phyloP scores from a whole-genome alignment of 1,140 invertebrate genomes.

The Asbolus verrucosus region DNA sequence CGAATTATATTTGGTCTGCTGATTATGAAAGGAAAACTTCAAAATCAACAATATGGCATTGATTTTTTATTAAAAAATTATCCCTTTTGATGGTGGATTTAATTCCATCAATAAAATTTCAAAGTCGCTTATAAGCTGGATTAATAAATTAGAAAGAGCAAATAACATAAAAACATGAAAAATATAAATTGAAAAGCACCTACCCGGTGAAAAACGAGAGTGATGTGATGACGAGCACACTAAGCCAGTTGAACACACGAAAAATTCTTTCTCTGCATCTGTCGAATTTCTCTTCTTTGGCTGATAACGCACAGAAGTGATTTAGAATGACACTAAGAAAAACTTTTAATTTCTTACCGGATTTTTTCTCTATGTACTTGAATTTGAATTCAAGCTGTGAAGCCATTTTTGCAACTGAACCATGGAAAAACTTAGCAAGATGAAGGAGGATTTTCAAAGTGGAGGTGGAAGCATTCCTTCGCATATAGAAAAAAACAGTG shows the following conservation, averaged over 20 bases:
- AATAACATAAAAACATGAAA: too few relatives aligned
- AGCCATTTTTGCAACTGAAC: slow-evolving; percentile 12
- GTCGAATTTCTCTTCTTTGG: neutral
- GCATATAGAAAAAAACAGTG: neutral
- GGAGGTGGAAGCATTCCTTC: neutral
- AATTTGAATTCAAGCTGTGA: slow-evolving; percentile 16
- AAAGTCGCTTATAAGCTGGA: neutral
- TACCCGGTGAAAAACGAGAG: slow-evolving; percentile 19
- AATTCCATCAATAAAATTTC: too few relatives aligned
- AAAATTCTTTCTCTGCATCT: neutral
- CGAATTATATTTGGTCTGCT: too few relatives aligned
- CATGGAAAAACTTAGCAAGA: neutral
- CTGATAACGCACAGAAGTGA: neutral
- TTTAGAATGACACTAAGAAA: neutral
- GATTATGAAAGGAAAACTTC: too few relatives aligned
- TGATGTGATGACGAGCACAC: neutral
- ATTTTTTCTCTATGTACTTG: slow-evolving; percentile 4
- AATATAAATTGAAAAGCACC: neutral
- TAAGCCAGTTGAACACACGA: neutral
- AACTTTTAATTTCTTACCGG: slow-evolving; percentile 7
- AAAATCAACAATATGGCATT: too few relatives aligned
- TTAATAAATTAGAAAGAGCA: too few relatives aligned
- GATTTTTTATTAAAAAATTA: too few relatives aligned
- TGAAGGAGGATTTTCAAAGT: neutral
- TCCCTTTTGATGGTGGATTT: too few relatives aligned